A percentile compares a stretch with the other conserved stretches of the same genome.
phyloP scores from a whole-genome alignment of 2,113 vertebrate genomes.

The Otus sunia region DNA sequence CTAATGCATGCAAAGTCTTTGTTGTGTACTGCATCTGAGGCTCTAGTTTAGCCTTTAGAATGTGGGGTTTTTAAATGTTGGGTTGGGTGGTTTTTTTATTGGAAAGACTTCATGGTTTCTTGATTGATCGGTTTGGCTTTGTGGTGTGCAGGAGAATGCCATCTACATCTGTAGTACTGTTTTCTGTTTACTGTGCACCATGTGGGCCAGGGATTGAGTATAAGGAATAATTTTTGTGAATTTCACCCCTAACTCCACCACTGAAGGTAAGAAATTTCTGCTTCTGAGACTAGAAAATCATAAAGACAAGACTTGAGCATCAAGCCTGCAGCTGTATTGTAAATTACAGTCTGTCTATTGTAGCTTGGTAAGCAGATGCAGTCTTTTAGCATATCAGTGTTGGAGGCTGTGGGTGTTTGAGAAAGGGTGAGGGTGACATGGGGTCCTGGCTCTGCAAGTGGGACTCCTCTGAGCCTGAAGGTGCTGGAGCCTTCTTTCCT shows the following conservation, averaged over 20 bases:
- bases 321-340: neutral
- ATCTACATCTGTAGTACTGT: neutral
- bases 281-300: neutral
- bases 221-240: neutral
- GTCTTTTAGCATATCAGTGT: fast-evolving
- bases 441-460: neutral
- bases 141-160: neutral
- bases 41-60: neutral
- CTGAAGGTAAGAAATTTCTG: neutral
- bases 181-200: neutral
- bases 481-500: neutral
- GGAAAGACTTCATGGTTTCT: neutral
- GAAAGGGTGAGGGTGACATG: neutral
- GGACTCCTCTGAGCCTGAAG: neutral
- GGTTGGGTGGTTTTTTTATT: neutral
- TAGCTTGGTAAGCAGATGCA: neutral
- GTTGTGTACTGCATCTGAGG: neutral
- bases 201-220: neutral
- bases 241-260: neutral
- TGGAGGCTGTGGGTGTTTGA: neutral
- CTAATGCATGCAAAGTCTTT: neutral
- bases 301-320: neutral
- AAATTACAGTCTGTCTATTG: neutral
- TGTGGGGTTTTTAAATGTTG: neutral
- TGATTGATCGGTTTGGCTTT: conserved; percentile 24